Percentiles rank a stretch among this genome's conserved stretches.
Conservation (phyloP, 2,888 invertebrate species). For the Listrodromus nycthemerus region DNA sequence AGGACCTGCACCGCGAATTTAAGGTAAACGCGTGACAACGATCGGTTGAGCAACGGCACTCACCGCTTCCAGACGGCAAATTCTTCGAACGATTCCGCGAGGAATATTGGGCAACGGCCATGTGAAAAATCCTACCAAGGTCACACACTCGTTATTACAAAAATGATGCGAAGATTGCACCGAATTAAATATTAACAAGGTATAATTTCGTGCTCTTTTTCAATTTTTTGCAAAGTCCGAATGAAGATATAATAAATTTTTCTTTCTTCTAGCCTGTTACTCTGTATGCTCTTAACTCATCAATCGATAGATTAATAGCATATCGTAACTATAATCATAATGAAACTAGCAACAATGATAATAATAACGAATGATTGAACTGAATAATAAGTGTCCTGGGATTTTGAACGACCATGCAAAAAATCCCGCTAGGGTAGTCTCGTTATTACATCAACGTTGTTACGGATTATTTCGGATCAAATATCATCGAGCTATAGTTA, state of each 20-base stretch:
- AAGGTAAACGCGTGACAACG: not conserved
- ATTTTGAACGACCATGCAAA: constrained; percentile 41
- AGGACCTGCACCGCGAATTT: not conserved
- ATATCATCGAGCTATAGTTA: not conserved
- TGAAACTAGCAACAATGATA: not conserved
- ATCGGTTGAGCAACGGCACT: constrained; percentile 38
- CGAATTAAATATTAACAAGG: not conserved
- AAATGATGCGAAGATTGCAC: not conserved
- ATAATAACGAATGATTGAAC: no score
- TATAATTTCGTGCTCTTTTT: not conserved
- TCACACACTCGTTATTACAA: constrained; percentile 7
- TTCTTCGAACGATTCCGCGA: constrained; percentile 50
- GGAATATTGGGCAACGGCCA: constrained; percentile 26
- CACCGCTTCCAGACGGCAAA: constrained; percentile 26
- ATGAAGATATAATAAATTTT: not conserved
- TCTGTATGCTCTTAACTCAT: not conserved
- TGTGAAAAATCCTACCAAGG: constrained; percentile 44
- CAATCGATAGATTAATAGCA: not conserved
- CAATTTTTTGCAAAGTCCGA: not conserved
- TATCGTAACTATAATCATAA: not conserved
- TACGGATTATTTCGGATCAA: not conserved
- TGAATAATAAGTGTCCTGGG: not conserved
- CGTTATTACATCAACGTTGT: not conserved
- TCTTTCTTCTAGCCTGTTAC: not conserved
- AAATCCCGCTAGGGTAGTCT: constrained; percentile 24